Percentiles rank a stretch among this genome's conserved stretches.
Conservation (phyloP, 2,797 vertebrate genomes). For the Alauda arvensis region DNA sequence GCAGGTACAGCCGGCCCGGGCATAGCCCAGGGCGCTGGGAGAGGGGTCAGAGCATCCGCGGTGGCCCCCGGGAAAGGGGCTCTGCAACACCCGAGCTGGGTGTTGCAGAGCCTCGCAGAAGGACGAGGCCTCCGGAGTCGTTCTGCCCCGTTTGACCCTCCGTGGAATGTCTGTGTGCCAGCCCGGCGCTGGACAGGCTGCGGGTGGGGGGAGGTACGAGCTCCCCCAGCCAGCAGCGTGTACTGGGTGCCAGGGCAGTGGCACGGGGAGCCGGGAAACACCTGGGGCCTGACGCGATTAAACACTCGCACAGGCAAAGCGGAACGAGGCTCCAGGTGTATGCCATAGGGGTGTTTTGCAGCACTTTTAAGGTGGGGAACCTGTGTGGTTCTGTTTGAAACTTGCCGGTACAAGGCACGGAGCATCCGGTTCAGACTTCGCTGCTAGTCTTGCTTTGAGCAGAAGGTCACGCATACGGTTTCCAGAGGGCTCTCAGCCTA, state of each 20-base stretch:
- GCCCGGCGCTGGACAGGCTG: not conserved
- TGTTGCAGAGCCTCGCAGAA: not conserved
- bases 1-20: conserved; percentile 66
- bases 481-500: not conserved
- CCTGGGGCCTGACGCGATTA: not conserved
- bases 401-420: not conserved
- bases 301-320: rapidly evolving
- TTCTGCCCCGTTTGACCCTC: not conserved
- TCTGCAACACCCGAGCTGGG: no score
- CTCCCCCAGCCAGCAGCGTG: not conserved
- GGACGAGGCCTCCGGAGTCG: not conserved
- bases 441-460: not conserved
- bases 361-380: not conserved
- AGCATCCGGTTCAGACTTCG: not conserved
- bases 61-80: no score
- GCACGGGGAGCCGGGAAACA: rapidly evolving
- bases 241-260: not conserved
- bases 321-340: not conserved
- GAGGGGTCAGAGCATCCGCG: not conserved
- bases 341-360: not conserved
- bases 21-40: not conserved
- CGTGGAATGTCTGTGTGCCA: rapidly evolving
- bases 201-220: no score
- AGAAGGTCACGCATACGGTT: not conserved
- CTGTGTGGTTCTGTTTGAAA: not conserved